phyloP scores from a whole-genome alignment of 2,113 vertebrate species.

The Sturnus vulgaris region DNA sequence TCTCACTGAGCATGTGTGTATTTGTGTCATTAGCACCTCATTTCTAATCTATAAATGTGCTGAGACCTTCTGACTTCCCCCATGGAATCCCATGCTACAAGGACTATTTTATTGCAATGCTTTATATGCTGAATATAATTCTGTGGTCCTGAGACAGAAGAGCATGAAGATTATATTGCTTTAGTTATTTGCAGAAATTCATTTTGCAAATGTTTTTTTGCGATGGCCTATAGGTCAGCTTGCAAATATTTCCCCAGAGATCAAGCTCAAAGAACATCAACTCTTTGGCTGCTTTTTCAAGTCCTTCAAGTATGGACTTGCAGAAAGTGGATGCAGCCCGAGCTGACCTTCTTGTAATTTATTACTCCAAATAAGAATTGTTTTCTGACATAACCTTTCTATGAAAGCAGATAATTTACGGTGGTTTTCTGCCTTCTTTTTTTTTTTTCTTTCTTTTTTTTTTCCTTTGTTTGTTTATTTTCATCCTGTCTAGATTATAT shows the following conservation, averaged over 20 bases:
- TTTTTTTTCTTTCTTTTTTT: accelerated
- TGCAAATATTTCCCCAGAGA: slow-evolving; percentile 42
- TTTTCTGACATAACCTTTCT: slow-evolving; percentile 37
- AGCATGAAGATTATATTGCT: slow-evolving; percentile 70
- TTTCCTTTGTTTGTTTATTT: background rate
- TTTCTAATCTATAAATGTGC: slow-evolving; percentile 58
- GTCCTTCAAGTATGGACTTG: slow-evolving; percentile 77
- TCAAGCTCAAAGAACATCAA: slow-evolving; percentile 61
- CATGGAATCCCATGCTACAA: slow-evolving; percentile 63
- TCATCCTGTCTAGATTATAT: background rate
- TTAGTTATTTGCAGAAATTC: slow-evolving; percentile 74
- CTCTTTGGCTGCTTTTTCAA: slow-evolving; percentile 69
- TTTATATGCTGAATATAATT: slow-evolving; percentile 24
- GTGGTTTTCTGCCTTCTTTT: background rate
- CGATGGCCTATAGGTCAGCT: slow-evolving; percentile 65
- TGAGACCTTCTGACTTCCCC: slow-evolving; percentile 63
- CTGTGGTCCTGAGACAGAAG: slow-evolving; percentile 20
- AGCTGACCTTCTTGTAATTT: slow-evolving; percentile 73
- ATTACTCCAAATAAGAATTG: slow-evolving; percentile 52
- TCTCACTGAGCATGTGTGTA: background rate
- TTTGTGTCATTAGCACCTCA: slow-evolving; percentile 52
- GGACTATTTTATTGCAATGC: slow-evolving; percentile 58
- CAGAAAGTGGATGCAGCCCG: slow-evolving; percentile 70
- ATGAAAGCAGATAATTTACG: background rate
- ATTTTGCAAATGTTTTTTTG: slow-evolving; percentile 77